Base-by-base conservation (phyloP, 2,888 invertebrate species). In the Schrankia costaestrigalis region DNA sequence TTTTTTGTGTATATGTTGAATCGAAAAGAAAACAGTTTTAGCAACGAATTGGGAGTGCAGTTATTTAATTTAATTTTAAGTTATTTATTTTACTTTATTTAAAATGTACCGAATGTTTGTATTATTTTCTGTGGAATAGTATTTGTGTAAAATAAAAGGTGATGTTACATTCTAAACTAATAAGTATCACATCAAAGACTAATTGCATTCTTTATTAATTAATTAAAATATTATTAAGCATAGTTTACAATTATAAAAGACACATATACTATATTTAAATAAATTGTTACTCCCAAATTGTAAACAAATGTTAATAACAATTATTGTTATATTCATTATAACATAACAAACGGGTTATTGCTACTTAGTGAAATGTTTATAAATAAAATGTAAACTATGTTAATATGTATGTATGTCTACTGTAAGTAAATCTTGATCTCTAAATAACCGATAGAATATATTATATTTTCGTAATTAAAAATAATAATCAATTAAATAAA, bases 391-490 rank as follows among this genome's bases (percentile, higher is more conserved):
- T 56, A 55, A 51, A 62, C 56, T 63, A 61, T 61, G 60, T 65
- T 62, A 54, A 56, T 57, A 53, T 36, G 21, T n/a, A 14, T 25
- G 40, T 46, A 58, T 18, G 35, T 53, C 55, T 63, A 60, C 58
- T 68, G 59, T 71, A 73, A 73, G 67, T 69, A 66, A 71, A 65
- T 68, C 73, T 76, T 81, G 83, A 83, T 83, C 83, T 83, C 83
- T 56, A 56, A 69, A 62, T 76, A 71, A 78, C 70, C 63, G 48
- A 71, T 79, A 75, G 68, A 74, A 72, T 78, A 77, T 74, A 82
- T 78, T 80, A 80, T 84, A 83, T 84, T 84, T 83, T 83, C 79
- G 56, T 84, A 84, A 78, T 71, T 66, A 69, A 59, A 45, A 57
- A 38, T 51, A 55, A 52, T 31, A 44, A 49, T 34, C 36, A 44